phyloP scores from a whole-genome alignment of 2,888 invertebrate species.

The Nycteola revayana region DNA sequence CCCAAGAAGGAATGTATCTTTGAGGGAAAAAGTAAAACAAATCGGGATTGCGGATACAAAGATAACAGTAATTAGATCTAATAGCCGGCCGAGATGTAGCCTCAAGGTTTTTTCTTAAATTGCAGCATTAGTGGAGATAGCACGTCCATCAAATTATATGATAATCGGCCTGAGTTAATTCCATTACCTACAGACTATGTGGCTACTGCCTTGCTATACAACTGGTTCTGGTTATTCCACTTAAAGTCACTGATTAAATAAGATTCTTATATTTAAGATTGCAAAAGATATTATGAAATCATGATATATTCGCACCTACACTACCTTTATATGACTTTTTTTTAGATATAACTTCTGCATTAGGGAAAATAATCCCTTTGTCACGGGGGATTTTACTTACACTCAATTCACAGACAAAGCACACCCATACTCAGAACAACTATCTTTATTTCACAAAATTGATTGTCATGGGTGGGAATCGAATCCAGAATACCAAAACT shows the following conservation, averaged over 20 bases:
- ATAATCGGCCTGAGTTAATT: conserved; percentile 54
- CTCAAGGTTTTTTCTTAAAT: conserved; percentile 44
- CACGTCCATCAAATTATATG: conserved; percentile 57
- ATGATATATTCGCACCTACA: too few relatives aligned
- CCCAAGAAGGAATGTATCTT: conserved; percentile 14
- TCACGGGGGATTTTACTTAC: too few relatives aligned
- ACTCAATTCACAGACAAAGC: too few relatives aligned
- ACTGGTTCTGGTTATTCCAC: conserved; percentile 2
- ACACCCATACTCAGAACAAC: too few relatives aligned
- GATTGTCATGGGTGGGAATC: too few relatives aligned
- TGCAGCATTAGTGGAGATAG: conserved; percentile 42
- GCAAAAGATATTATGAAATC: too few relatives aligned
- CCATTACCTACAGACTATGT: conserved; percentile 44
- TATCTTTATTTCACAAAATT: too few relatives aligned
- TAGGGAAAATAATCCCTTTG: too few relatives aligned
- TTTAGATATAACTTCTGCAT: too few relatives aligned
- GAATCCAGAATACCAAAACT: too few relatives aligned
- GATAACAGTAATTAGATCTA: conserved; percentile 56
- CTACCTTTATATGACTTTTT: too few relatives aligned
- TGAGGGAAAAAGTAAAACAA: conserved; percentile 29
- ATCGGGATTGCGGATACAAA: conserved; percentile 30
- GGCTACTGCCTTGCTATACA: conserved; percentile 27
- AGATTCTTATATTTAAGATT: not conserved
- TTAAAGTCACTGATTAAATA: conserved; percentile 11
- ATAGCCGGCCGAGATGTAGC: conserved; percentile 41